Base-by-base conservation (phyloP, 2,797 vertebrate species). In the Spizella passerina region DNA sequence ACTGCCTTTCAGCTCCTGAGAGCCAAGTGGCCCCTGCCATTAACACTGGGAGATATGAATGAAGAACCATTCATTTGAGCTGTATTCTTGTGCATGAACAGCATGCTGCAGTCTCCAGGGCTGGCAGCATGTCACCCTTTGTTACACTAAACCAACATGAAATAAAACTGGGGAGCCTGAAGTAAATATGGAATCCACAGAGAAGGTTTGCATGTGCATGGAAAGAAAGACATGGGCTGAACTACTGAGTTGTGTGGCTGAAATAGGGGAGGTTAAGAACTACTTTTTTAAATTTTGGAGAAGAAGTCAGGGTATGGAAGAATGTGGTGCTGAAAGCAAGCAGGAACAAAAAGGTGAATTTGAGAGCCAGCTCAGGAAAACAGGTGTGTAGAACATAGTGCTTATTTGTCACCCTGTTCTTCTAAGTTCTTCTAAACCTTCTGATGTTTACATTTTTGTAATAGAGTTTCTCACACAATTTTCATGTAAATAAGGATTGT, bases 81-180 rank as follows among this genome's bases (percentile, higher is more conserved):
- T 83, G 10, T 68, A 10, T 64, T 86, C 60, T 88, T 92, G 71
- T 64, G 18, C 53, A 4, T 14, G 26, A 84, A 19, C 52, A 86
- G 71, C 11, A 3, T 19, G 46, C 41, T 68, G 63, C 34, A 55
- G 46, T 59, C 50, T 92, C 69, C 43, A 55, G 77, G 64, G 50
- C 53, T 82, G 71, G 41, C 49, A 75, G 4, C 17, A 15, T 30
- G 32, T 94, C 68, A 30, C 34, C 23, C 57, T 80, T 88, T 6
- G 2, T 82, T 89, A 52, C 23, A 9, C 47, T 85, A 86, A 86
- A 77, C 34, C 26, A 20, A 26, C 12, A 9, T 38, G 39, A 91
- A 78, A 55, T 65, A 69, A 64, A 73, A 90, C 16, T 18, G 17
- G 44, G 85, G 82, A 59, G 49, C 49, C 69, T 68, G 41, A 68